Evolutionary conservation across 2,113 vertebrate species (phyloP).

Genomic region (Psilopsiagon aymara): DNA sequence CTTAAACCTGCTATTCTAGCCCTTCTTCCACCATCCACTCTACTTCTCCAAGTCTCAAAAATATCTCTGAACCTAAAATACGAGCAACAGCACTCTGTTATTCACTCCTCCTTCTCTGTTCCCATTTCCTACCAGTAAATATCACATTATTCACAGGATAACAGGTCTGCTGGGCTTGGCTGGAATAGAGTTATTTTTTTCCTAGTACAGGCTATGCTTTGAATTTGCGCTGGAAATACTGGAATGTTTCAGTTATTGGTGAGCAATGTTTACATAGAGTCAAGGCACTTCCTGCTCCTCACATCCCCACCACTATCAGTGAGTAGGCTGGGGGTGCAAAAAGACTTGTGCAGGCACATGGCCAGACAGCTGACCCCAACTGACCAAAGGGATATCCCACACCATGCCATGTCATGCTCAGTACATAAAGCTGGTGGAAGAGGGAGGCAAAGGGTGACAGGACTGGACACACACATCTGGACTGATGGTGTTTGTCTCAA

Average conservation of each 20-base stretch:
- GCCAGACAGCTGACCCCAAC: not conserved
- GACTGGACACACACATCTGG: not conserved
- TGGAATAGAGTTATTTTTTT: not conserved
- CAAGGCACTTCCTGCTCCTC: not conserved
- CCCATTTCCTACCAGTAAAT: not conserved
- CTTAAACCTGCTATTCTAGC: not conserved
- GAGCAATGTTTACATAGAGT: not conserved
- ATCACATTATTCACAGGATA: not conserved
- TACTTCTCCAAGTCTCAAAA: not conserved
- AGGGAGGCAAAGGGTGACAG: not conserved
- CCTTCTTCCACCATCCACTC: not conserved
- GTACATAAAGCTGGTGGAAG: not conserved
- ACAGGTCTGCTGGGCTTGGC: not conserved
- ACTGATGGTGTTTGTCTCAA: not conserved
- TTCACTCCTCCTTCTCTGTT: not conserved
- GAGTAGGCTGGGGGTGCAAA: not conserved
- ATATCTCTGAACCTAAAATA: not conserved
- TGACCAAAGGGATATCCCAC: not conserved
- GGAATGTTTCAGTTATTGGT: not conserved
- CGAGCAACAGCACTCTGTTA: rapidly evolving
- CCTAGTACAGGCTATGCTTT: not conserved
- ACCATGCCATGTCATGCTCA: not conserved
- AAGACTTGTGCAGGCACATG: not conserved
- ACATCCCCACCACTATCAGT: not conserved
- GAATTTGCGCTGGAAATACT: not conserved